Evolutionary conservation across 2,797 vertebrate species (phyloP).

Genomic region (Sternotherus odoratus): DNA sequence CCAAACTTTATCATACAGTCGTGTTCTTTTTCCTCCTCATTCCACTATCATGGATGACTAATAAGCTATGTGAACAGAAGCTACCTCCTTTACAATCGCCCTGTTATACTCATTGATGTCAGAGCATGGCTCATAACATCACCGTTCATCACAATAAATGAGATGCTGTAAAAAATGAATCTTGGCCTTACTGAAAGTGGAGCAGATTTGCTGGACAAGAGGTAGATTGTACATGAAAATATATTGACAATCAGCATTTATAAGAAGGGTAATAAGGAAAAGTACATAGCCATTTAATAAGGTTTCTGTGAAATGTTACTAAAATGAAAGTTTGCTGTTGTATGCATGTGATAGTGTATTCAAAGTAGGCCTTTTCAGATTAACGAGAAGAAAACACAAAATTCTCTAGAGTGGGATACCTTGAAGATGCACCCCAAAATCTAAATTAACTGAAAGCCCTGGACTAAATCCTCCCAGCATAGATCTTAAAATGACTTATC

Average conservation of each 20-base stretch:
- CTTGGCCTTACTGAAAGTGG: not conserved
- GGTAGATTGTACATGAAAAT: not conserved
- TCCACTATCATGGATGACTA: not conserved
- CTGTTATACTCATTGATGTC: not conserved
- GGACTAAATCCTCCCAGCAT: not conserved
- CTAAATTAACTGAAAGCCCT: not conserved
- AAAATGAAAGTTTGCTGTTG: not conserved
- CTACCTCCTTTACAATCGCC: not conserved
- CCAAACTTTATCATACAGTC: not conserved
- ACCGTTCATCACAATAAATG: not conserved
- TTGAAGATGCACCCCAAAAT: not conserved
- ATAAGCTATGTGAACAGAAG: not conserved
- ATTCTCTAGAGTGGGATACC: not conserved
- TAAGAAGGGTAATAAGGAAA: not conserved
- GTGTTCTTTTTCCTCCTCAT: slow-evolving; percentile 1
- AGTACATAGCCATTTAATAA: not conserved
- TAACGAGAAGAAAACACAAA: not conserved
- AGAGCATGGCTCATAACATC: not conserved
- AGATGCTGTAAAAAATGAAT: not conserved
- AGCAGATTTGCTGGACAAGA: not conserved
- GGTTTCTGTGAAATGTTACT: not conserved
- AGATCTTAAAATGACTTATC: not conserved
- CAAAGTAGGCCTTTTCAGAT: not conserved
- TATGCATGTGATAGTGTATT: not conserved
- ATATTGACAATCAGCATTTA: not conserved